These are phyloP conservation scores for Catostomus latipinnis DNA, from an alignment of 2,797 vertebrate genomes.

Conservation along the genomic window DNA sequence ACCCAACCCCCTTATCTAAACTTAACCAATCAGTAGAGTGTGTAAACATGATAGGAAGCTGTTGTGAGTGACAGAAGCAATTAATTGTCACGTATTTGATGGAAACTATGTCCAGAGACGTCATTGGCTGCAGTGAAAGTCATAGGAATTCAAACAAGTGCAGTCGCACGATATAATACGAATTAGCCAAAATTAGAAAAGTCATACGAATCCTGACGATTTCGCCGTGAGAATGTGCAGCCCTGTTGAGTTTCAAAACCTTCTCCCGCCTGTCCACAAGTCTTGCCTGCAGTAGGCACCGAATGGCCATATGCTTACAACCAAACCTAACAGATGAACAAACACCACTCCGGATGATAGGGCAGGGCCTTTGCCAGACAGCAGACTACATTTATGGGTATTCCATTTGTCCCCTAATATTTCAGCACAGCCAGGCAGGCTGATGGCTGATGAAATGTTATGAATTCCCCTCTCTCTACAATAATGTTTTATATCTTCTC, in stretches of 20 bases:
- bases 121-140: no score
- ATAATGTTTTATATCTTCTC: slow-evolving; percentile 40
- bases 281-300: slow-evolving; percentile 49
- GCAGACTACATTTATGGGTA: slow-evolving; percentile 53
- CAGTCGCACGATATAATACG: no score
- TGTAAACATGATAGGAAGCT: no score
- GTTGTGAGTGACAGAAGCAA: no score
- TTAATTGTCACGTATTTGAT: no score
- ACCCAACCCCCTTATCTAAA: no score
- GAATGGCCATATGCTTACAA: slow-evolving; percentile 45
- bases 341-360: slow-evolving; percentile 71
- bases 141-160: no score
- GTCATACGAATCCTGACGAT: no score
- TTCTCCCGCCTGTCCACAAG: slow-evolving; percentile 34
- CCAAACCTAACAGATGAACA: slow-evolving; percentile 75
- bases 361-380: slow-evolving; percentile 67
- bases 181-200: no score
- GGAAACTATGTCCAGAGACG: no score
- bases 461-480: slow-evolving; percentile 16
- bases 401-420: slow-evolving; percentile 59
- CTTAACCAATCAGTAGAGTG: no score
- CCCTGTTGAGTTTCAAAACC: slow-evolving; percentile 24
- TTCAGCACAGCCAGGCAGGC: slow-evolving; percentile 28
- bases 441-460: slow-evolving; percentile 35
- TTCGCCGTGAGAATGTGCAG: not conserved